Conservation (phyloP, 2,113 vertebrate species). For the Callospermophilus lateralis region DNA sequence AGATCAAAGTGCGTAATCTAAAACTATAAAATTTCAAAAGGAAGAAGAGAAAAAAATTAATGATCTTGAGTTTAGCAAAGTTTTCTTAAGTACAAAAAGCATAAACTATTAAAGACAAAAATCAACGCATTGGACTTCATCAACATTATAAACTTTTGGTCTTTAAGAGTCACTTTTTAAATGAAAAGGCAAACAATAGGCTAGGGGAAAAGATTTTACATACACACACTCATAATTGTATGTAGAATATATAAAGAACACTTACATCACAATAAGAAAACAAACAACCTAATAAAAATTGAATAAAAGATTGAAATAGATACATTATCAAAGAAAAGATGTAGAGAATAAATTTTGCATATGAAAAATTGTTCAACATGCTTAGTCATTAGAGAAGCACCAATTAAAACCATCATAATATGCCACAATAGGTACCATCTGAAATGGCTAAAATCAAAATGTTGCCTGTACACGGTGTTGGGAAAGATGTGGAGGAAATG, state of each 20-base stretch:
- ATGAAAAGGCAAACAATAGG: slow-evolving; percentile 6
- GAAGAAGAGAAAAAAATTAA: not conserved
- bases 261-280: not conserved
- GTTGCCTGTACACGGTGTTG: not conserved
- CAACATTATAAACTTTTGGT: not conserved
- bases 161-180: not conserved
- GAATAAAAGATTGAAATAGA: slow-evolving; percentile 18
- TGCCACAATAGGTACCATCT: not conserved
- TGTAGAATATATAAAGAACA: not conserved
- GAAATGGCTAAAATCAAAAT: not conserved
- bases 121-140: not conserved
- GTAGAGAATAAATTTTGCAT: not conserved
- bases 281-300: slow-evolving; percentile 1
- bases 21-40: not conserved
- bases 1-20: not conserved
- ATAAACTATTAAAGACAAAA: not conserved
- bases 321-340: not conserved
- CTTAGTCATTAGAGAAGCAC: not conserved
- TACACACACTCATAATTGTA: not conserved
- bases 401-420: not conserved
- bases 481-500: not conserved
- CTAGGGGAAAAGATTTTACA: not conserved
- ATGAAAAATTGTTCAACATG: not conserved
- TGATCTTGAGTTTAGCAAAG: not conserved
- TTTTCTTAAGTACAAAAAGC: not conserved